Evolutionary conservation across 2,797 vertebrate genomes (phyloP).

Genomic region (Dipus sagitta): DNA sequence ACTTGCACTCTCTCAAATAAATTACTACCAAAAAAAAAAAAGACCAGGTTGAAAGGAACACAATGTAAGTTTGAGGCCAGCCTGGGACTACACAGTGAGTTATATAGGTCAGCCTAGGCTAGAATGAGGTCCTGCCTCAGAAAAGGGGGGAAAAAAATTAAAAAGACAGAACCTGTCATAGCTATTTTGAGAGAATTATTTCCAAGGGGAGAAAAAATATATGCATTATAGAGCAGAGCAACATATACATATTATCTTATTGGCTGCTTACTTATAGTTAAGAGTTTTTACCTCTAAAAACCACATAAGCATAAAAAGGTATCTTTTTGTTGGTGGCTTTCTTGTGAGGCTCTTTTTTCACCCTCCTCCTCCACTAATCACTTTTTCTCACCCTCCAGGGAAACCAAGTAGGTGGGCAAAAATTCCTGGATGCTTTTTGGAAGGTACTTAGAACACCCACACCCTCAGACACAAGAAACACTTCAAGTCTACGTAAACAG

Average conservation of each 20-base stretch:
- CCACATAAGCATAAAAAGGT: constrained; percentile 11
- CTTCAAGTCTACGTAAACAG: constrained; percentile 73
- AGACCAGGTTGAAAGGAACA: not conserved
- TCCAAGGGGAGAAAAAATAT: not conserved
- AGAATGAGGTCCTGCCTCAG: too few relatives aligned
- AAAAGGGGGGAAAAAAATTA: not conserved
- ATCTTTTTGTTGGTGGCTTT: constrained; percentile 48
- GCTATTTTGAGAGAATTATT: not conserved
- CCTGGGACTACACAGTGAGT: not conserved
- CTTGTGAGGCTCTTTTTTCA: not conserved
- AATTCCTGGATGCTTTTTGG: constrained; percentile 77
- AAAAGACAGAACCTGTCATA: not conserved
- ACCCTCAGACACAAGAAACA: constrained; percentile 73
- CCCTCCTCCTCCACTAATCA: constrained; percentile 64
- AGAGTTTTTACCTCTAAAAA: constrained; percentile 49
- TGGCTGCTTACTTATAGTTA: not conserved
- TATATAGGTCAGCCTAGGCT: too few relatives aligned
- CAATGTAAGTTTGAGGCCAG: not conserved
- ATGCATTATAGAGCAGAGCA: not conserved
- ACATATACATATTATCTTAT: not conserved
- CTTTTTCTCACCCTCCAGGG: constrained; percentile 74
- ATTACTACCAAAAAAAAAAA: too few relatives aligned
- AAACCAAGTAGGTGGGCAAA: constrained; percentile 82
- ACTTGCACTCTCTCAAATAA: too few relatives aligned
- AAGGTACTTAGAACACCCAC: constrained; percentile 77